phyloP scores from a whole-genome alignment of 2,797 vertebrate species.

The Acanthurus lineatus region DNA sequence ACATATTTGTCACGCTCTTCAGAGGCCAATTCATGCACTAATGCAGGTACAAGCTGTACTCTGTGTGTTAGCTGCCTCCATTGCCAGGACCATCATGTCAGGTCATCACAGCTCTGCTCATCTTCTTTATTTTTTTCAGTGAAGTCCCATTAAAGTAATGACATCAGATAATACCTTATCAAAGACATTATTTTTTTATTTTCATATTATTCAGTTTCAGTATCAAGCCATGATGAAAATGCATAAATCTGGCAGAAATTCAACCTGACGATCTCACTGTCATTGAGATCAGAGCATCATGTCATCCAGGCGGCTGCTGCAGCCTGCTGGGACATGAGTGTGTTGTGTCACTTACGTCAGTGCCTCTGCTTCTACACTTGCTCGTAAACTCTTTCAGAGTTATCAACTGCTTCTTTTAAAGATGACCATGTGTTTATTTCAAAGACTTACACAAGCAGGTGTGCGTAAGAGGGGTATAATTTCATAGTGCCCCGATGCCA shows the following conservation, averaged over 20 bases:
- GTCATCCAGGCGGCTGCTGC: slow-evolving; percentile 31
- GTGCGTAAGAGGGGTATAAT: slow-evolving; percentile 31
- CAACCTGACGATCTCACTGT: not conserved
- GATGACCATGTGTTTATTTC: slow-evolving; percentile 69
- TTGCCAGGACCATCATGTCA: too few species aligned
- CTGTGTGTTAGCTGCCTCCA: too few species aligned
- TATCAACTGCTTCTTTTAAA: slow-evolving; percentile 45
- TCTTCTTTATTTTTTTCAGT: not conserved
- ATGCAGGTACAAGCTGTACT: too few species aligned
- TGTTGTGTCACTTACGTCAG: slow-evolving; percentile 26
- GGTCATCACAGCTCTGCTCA: too few species aligned
- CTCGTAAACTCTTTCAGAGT: slow-evolving; percentile 30
- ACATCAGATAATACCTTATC: not conserved
- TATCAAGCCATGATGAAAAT: not conserved
- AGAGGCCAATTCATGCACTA: too few species aligned
- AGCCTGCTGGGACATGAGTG: slow-evolving; percentile 18
- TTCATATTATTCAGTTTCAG: not conserved
- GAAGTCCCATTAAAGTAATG: not conserved
- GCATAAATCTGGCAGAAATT: not conserved
- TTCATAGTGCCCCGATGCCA: slow-evolving; percentile 36
- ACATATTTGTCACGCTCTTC: too few species aligned
- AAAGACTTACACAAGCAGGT: slow-evolving; percentile 52
- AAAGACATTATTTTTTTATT: not conserved
- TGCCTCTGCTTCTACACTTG: slow-evolving; percentile 7
- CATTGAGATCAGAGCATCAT: not conserved